Conservation (phyloP, 2,113 vertebrate genomes). For the Tychaedon coryphoeus region DNA sequence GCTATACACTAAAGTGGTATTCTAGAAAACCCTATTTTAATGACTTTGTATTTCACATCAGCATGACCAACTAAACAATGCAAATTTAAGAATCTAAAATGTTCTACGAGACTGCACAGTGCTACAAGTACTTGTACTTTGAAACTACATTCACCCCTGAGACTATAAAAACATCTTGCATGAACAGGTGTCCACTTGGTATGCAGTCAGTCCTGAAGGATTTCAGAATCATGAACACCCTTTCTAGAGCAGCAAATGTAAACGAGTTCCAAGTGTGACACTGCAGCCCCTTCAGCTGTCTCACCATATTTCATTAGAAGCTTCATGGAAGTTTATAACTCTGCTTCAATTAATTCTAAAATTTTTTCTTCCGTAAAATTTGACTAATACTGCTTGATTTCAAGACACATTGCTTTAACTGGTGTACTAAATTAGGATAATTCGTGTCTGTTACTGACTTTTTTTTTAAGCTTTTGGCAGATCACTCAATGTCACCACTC, state of each 20-base stretch:
- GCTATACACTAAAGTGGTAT: neutral
- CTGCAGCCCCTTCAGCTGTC: constrained; percentile 8
- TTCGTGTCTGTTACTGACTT: neutral
- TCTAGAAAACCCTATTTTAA: neutral
- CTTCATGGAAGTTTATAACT: neutral
- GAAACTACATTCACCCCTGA: neutral
- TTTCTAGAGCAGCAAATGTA: neutral
- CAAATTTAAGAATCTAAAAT: neutral
- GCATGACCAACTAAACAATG: neutral
- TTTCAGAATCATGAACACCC: neutral
- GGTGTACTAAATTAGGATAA: neutral
- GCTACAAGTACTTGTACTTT: neutral
- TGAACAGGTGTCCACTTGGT: constrained; percentile 3
- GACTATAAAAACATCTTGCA: neutral
- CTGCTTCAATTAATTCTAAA: neutral
- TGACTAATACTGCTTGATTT: neutral
- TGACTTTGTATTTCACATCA: neutral
- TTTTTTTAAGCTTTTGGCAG: neutral
- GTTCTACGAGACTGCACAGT: neutral
- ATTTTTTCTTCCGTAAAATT: neutral
- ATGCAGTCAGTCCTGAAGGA: neutral
- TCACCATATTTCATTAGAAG: neutral
- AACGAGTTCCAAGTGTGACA: neutral
- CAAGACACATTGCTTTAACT: neutral
- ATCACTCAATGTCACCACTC: neutral